These are phyloP conservation scores for Eristalis pertinax DNA, from an alignment of 2,888 invertebrate genomes.

Conservation along the genomic window DNA sequence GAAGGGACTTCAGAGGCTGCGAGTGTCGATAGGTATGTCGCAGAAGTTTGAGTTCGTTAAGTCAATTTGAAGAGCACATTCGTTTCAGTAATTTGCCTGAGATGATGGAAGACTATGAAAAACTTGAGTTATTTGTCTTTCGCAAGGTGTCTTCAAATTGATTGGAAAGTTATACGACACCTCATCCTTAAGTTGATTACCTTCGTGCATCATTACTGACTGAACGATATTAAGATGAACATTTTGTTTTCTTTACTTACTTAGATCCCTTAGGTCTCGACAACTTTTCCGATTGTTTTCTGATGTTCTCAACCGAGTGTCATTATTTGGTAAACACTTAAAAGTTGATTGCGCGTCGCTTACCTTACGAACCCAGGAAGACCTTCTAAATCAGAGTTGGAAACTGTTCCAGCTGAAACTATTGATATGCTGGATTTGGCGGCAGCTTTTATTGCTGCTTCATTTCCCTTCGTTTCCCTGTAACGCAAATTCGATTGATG, in stretches of 20 bases:
- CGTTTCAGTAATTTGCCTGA: neutral
- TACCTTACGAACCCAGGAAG: no score
- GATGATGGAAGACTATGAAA: neutral
- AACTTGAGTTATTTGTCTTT: neutral
- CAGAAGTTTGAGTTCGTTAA: neutral
- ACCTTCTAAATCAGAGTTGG: no score
- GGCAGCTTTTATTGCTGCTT: no score
- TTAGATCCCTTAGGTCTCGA: no score
- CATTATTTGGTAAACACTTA: no score
- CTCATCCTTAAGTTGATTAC: neutral
- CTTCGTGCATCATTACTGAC: neutral
- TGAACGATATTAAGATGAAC: neutral
- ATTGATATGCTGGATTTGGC: no score
- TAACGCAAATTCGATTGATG: no score
- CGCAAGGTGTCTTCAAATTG: neutral
- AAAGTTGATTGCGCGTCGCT: no score
- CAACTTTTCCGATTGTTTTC: no score
- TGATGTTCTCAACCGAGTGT: no score
- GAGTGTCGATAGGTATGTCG: neutral
- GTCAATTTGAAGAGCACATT: neutral
- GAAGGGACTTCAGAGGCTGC: neutral
- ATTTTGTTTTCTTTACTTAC: neutral
- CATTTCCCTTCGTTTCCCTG: no score
- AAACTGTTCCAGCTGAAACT: no score
- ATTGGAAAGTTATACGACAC: neutral